A percentile compares a stretch with the other conserved stretches of the same genome.
Conservation (phyloP, 2,113 vertebrate species). For the Glareola pratincola region DNA sequence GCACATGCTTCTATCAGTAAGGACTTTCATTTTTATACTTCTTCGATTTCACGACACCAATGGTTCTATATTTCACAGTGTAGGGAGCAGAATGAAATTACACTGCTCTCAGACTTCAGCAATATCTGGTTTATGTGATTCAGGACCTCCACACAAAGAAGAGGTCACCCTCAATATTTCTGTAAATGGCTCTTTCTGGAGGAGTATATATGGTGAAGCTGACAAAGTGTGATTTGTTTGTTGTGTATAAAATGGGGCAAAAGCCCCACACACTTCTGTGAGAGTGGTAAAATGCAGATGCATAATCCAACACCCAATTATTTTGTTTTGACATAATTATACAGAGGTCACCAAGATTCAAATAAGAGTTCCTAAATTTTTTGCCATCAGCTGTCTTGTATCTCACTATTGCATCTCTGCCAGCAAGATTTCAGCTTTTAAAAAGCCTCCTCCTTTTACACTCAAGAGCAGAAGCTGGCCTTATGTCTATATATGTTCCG, state of each 20-base stretch:
- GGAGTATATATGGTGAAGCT: neutral
- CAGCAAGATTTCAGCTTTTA: neutral
- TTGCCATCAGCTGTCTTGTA: neutral
- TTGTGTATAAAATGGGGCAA: neutral
- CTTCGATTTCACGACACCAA: constrained; percentile 74
- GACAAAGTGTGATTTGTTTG: neutral
- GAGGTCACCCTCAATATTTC: constrained; percentile 75
- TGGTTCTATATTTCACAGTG: constrained; percentile 75
- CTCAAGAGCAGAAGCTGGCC: neutral
- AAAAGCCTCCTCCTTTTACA: neutral
- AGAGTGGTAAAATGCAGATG: neutral
- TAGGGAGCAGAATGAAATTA: constrained; percentile 77
- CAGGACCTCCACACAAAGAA: constrained; percentile 65
- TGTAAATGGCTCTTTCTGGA: constrained; percentile 54
- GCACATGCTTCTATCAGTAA: constrained; percentile 76
- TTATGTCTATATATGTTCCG: neutral
- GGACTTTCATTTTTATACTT: constrained; percentile 75
- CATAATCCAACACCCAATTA: neutral
- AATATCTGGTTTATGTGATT: constrained; percentile 77
- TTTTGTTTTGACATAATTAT: neutral
- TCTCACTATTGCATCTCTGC: neutral
- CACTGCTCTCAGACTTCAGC: constrained; percentile 64
- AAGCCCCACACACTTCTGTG: neutral
- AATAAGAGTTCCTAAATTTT: neutral
- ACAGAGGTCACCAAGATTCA: neutral